Percentiles rank a stretch among this genome's conserved stretches.
phyloP scores from a whole-genome alignment of 2,797 vertebrate genomes.

The Micromesistius poutassou region DNA sequence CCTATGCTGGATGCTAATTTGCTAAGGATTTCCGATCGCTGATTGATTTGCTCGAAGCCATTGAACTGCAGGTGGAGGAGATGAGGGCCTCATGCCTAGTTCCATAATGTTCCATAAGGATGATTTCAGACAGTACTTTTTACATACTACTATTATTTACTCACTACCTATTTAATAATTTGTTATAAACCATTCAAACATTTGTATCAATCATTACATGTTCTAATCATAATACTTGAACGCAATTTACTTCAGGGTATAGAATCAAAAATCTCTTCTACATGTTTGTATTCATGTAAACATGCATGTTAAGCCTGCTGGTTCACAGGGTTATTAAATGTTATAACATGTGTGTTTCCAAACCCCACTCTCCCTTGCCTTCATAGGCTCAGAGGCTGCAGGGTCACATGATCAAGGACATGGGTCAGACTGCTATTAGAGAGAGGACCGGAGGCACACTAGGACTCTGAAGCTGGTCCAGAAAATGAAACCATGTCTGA shows the following conservation, averaged over 20 bases:
- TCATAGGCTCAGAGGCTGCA: too few species aligned
- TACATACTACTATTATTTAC: not conserved
- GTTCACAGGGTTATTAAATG: not conserved
- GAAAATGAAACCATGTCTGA: not conserved
- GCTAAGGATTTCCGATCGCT: constrained; percentile 67
- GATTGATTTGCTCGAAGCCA: constrained; percentile 29
- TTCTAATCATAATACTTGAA: too few species aligned
- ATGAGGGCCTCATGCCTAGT: constrained; percentile 35
- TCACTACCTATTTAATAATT: not conserved
- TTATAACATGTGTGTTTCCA: not conserved
- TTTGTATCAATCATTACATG: too few species aligned
- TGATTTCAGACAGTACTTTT: not conserved
- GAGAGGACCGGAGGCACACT: not conserved
- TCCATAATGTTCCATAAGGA: not conserved
- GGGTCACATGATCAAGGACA: not conserved
- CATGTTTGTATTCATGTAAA: not conserved
- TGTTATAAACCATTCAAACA: too few species aligned
- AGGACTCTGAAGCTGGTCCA: not conserved
- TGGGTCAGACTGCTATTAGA: not conserved
- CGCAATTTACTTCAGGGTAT: not conserved
- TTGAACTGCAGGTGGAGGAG: constrained; percentile 46
- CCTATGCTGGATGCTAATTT: constrained; percentile 60
- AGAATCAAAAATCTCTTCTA: not conserved
- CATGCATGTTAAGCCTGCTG: not conserved
- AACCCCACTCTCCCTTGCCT: not conserved